Base-by-base conservation (phyloP, 2,888 invertebrate genomes). In the Cheilosia variabilis region DNA sequence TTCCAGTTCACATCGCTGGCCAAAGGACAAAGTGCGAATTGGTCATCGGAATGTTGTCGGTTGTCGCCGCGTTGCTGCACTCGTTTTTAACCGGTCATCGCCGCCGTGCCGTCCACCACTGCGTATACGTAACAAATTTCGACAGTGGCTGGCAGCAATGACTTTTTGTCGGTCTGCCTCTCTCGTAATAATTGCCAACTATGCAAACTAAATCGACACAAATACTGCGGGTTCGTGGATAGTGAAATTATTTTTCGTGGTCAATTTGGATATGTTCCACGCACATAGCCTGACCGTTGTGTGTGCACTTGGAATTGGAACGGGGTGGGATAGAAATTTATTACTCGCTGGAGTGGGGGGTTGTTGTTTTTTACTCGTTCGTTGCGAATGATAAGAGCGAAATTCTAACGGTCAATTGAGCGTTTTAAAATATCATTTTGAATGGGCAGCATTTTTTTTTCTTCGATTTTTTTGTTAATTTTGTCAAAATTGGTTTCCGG, bases 371-470 rank as follows among this genome's bases (percentile, higher is more conserved):
- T 24, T 34, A 62, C 62, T 47, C 63, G 66, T 78, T 82, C 53
- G 72, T 58, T 41, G 55, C 31, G 34, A 68, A 68, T 79, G 79
- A 83, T 79, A 83, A 68, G 66, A 63, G 27, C 55, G 47, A 47
- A 45, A 73, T 77, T 77, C 82, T 68, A 83, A 79, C 73, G 73
- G 73, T 83, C 83, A 83, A 83, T 83, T 83, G 73, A 78, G 34
- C 50, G 37, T 83, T 79, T 78, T 66, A 68, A 78, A 73, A 73
- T 63, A 68, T 63, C 68, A 77, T 53, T 79, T 58, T 66, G 50
- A 78, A 45, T 62, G 58, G n/a, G 6, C 3, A 17, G 45, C n/a
- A 6, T 31, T 65, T 43, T 37, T 55, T 17, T 58, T 50, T 63
- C n/a, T 5, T 47, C 6, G 1, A 24, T 4, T 45, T 52, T 27